phyloP scores from a whole-genome alignment of 2,113 vertebrate species.

The Festucalex cinctus region DNA sequence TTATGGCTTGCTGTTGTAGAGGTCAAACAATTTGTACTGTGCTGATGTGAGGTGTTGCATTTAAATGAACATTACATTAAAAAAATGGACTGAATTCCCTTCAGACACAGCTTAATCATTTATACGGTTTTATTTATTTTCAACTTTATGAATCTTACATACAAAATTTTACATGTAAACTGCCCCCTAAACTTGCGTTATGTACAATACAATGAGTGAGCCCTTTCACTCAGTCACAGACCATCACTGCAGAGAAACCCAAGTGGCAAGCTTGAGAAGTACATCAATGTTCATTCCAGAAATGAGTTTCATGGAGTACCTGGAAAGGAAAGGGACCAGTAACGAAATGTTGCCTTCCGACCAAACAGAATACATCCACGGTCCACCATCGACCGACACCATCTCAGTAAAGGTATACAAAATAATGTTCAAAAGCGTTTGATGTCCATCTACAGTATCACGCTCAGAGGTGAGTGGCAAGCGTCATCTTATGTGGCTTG shows the following conservation, averaged over 20 bases:
- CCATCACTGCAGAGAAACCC: slow-evolving; percentile 27
- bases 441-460: slow-evolving; percentile 50
- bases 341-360: slow-evolving; percentile 4
- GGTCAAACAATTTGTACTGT: background rate
- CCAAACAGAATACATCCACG: slow-evolving; percentile 15
- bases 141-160: slow-evolving; percentile 66
- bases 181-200: slow-evolving; percentile 21
- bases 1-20: too few relatives aligned
- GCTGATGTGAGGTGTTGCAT: background rate
- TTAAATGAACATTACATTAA: too few relatives aligned
- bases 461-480: slow-evolving; percentile 49
- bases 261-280: slow-evolving; percentile 22
- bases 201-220: slow-evolving; percentile 47
- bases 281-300: slow-evolving; percentile 2
- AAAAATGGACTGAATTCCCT: too few relatives aligned
- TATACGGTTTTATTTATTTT: slow-evolving; percentile 66
- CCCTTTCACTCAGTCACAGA: slow-evolving; percentile 37
- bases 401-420: slow-evolving; percentile 40
- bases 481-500: slow-evolving; percentile 40
- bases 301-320: slow-evolving; percentile 7
- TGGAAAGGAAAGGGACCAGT: slow-evolving; percentile 11
- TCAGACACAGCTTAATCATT: background rate
- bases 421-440: slow-evolving; percentile 47
- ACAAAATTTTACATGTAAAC: slow-evolving; percentile 74
- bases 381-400: too few relatives aligned